Conservation (phyloP, 2,888 invertebrate species). For the Harpagoxenus sublaevis region DNA sequence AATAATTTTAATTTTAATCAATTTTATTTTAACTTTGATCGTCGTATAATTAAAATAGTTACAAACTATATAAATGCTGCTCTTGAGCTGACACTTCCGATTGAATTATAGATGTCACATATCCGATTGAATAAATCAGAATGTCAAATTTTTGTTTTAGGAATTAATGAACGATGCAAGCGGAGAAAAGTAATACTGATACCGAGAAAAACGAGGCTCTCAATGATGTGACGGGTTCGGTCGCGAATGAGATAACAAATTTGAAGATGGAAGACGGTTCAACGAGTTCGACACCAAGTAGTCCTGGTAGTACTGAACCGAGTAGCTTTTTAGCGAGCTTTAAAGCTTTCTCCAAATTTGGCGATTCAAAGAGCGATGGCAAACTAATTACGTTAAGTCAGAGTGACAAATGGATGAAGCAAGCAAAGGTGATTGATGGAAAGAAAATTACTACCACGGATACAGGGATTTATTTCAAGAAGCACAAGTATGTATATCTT, state of each 20-base stretch:
- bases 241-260: conserved; percentile 76
- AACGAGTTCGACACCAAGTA: conserved; percentile 76
- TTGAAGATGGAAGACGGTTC: conserved; percentile 78
- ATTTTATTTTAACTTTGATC: not conserved
- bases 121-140: not conserved
- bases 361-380: conserved; percentile 94
- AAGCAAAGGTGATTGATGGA: conserved; percentile 93
- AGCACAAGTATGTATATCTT: conserved; percentile 90
- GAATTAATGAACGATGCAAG: conserved; percentile 59
- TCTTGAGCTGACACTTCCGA: not conserved
- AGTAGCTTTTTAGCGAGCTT: conserved; percentile 86
- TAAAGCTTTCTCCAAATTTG: conserved; percentile 94
- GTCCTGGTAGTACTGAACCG: conserved; percentile 72
- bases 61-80: not conserved
- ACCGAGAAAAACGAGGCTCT: conserved; percentile 61
- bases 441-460: conserved; percentile 96
- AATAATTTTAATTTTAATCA: conserved; percentile 5
- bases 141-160: conserved; percentile 11
- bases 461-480: conserved; percentile 96
- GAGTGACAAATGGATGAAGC: conserved; percentile 98
- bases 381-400: conserved; percentile 95
- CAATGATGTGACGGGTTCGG: conserved; percentile 58
- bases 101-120: not conserved
- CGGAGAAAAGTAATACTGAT: conserved; percentile 70
- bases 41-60: not conserved